Evolutionary conservation across 1,140 invertebrate species (phyloP), one percentile per base, ranked within the genome.

Genomic region (Pseudachorutes palmiensis): DNA sequence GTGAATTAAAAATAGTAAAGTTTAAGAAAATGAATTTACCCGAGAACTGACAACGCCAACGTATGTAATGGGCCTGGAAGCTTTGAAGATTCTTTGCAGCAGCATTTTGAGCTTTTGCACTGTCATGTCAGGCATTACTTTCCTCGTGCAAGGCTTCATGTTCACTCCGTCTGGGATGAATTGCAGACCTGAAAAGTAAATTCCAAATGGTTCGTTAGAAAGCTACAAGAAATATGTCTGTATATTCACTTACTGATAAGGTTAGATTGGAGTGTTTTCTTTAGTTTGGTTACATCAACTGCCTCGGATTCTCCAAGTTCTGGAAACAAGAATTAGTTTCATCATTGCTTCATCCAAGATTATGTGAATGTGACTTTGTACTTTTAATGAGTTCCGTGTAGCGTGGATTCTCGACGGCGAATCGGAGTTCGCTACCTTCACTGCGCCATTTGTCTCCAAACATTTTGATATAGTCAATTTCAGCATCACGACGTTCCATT

Each of bases 401-500:
- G 61, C 89, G 80, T 66, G 89, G 88, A 81, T 94, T 88, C 72
- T 86, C 81, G 36, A 78, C 72, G 30, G 84, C 76, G 76, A 94
- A 94, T 41, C 59, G 36, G 1, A 67, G 61, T 14, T 67, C 59
- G 45, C 81, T 82, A 9, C 78, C 82, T 22, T 77, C 72, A 72
- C 82, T 79, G 45, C 87, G 78, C 89, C 90, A 94, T 62, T 87
- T 83, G 26, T 82, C 77, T 0, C 87, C 86, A 79, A 87, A 88
- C 26, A 85, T 83, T 79, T 93, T 94, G 73, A 93, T 78, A 76
- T 93, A 93, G 79, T 94, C 91, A 67, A 92, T 88, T 75, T 93
- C 90, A 0, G 91, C 87, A n/a, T 89, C 90, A 75, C 86, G 82
- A 68, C 89, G 83, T 69, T 91, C 84, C 57, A 86, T 83, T 0